Percentiles rank a stretch among this genome's conserved stretches.
These are phyloP conservation scores for Hydrolagus affinis DNA, from an alignment of 2,113 vertebrate species.

Conservation along the genomic window DNA sequence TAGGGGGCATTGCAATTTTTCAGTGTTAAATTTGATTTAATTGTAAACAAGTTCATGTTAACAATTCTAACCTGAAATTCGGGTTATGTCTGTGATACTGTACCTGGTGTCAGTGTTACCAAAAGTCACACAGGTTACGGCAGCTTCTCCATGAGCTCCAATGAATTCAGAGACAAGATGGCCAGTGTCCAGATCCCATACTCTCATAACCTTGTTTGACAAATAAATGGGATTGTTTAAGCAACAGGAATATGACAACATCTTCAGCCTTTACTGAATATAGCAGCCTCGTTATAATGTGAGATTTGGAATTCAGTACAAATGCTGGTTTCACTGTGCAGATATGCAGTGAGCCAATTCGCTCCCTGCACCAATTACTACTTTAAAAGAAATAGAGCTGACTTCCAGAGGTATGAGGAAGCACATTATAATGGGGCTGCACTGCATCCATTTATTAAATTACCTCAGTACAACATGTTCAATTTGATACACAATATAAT, in stretches of 20 bases:
- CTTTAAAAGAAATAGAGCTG: too few species aligned
- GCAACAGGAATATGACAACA: neutral
- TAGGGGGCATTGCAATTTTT: neutral
- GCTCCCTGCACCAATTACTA: too few species aligned
- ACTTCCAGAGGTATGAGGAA: too few species aligned
- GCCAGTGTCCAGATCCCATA: slow-evolving; percentile 41
- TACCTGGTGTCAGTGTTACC: slow-evolving; percentile 40
- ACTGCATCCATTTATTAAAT: too few species aligned
- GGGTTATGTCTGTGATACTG: neutral
- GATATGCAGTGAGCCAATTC: too few species aligned
- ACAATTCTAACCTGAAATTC: neutral
- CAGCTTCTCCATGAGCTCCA: slow-evolving; percentile 35
- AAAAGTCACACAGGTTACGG: slow-evolving; percentile 39
- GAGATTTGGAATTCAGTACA: too few species aligned
- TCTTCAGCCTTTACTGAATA: neutral
- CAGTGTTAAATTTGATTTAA: neutral
- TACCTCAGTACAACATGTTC: too few species aligned
- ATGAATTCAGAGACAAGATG: slow-evolving; percentile 35
- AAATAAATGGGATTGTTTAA: neutral
- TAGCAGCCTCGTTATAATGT: too few species aligned
- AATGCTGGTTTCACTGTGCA: too few species aligned
- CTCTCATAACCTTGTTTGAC: slow-evolving; percentile 37
- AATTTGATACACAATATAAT: too few species aligned
- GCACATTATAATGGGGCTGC: too few species aligned
- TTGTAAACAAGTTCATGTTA: neutral